phyloP scores from a whole-genome alignment of 2,797 vertebrate genomes.

The Acrossocheilus fasciatus region DNA sequence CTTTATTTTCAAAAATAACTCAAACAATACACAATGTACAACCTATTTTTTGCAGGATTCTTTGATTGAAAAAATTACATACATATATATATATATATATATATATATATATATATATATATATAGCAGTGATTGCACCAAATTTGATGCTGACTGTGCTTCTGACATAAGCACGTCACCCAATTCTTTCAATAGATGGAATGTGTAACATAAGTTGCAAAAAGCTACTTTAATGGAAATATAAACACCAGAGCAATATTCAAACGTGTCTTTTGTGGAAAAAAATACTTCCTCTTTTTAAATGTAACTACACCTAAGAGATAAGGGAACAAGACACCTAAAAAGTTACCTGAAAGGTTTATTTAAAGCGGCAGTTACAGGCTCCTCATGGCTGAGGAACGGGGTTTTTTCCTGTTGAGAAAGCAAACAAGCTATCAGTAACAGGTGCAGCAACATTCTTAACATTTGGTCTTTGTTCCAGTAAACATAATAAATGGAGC shows the following conservation, averaged over 20 bases:
- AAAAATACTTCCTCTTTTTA: not conserved
- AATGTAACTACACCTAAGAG: not conserved
- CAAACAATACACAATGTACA: not conserved
- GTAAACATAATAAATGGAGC: not conserved
- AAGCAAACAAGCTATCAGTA: slow-evolving; percentile 7
- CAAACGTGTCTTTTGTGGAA: not conserved
- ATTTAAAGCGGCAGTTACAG: slow-evolving; percentile 18
- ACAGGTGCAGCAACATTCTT: slow-evolving; percentile 14
- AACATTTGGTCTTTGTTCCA: not conserved
- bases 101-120: too few relatives aligned
- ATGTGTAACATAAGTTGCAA: not conserved
- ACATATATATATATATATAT: too few relatives aligned
- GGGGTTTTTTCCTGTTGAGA: slow-evolving; percentile 42
- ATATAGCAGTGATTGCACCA: not conserved
- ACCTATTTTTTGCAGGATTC: not conserved
- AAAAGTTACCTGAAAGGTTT: slow-evolving; percentile 55
- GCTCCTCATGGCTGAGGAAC: slow-evolving; percentile 26
- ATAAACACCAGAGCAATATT: not conserved
- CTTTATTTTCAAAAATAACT: not conserved
- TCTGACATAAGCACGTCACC: not conserved
- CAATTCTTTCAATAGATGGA: not conserved
- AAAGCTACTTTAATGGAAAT: not conserved
- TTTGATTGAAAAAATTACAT: not conserved
- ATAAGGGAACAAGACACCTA: not conserved
- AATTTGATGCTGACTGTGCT: not conserved